These are phyloP conservation scores for Macrotus californicus DNA, from an alignment of 2,113 vertebrate genomes.

Conservation along the genomic window DNA sequence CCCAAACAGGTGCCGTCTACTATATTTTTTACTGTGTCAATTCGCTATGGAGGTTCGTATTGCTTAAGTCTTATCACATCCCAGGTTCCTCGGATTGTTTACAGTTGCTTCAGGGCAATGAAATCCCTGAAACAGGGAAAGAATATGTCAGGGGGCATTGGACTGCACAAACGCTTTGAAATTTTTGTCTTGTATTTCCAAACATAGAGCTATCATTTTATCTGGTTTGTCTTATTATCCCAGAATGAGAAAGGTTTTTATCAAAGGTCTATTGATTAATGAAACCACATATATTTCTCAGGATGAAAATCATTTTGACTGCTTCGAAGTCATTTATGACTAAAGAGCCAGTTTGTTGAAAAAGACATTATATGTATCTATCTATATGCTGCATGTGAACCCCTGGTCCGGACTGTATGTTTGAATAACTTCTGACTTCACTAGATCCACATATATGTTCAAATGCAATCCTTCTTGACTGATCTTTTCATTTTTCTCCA, in stretches of 20 bases:
- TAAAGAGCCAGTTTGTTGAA: background rate
- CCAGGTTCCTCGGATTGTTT: background rate
- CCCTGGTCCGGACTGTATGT: background rate
- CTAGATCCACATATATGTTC: background rate
- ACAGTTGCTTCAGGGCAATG: background rate
- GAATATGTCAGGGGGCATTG: background rate
- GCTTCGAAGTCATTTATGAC: background rate
- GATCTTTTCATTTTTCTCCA: background rate
- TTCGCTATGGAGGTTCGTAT: background rate
- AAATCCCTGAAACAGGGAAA: background rate
- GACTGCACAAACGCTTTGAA: background rate
- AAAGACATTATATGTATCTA: background rate
- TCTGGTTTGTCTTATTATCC: background rate
- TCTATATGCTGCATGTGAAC: background rate
- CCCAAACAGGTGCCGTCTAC: background rate
- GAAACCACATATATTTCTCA: background rate
- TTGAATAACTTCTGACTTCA: background rate
- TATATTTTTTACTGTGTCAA: background rate
- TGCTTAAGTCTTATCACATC: background rate
- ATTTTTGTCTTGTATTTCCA: background rate
- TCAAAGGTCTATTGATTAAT: background rate
- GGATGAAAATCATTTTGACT: background rate
- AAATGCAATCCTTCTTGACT: background rate
- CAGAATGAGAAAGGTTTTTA: background rate
- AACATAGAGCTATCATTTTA: background rate